These are phyloP conservation scores for Antheraea assamensis DNA, from an alignment of 2,888 invertebrate species.

Conservation along the genomic window DNA sequence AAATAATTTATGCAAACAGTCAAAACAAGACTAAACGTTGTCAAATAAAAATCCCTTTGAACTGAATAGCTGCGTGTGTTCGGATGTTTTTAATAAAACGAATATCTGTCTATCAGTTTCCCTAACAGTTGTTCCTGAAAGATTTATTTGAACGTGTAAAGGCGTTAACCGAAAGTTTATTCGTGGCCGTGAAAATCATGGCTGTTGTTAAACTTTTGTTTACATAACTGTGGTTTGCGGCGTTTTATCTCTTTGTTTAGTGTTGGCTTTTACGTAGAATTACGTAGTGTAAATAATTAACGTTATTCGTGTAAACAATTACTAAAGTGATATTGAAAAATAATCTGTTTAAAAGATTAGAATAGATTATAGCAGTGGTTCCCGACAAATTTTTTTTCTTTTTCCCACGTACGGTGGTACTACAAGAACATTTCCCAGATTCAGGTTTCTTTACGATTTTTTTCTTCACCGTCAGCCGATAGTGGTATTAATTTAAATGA, in stretches of 20 bases:
- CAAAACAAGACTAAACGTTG: neutral
- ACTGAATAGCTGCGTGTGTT: neutral
- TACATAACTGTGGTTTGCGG: constrained; percentile 22
- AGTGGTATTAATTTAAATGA: too few species aligned
- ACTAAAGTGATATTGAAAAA: too few species aligned
- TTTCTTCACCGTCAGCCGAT: too few species aligned
- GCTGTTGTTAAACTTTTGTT: constrained; percentile 37
- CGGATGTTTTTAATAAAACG: neutral
- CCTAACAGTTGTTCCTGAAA: neutral
- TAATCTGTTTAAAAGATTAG: too few species aligned
- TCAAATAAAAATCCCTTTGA: constrained; percentile 5
- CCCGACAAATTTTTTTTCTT: too few species aligned
- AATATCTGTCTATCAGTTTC: constrained; percentile 2
- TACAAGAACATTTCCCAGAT: too few species aligned
- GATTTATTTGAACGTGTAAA: constrained; percentile 18
- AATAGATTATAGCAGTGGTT: too few species aligned
- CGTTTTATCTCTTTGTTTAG: neutral
- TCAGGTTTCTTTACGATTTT: too few species aligned
- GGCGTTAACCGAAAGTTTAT: neutral
- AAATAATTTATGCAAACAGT: neutral
- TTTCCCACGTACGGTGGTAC: too few species aligned
- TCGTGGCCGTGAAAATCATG: constrained; percentile 29
- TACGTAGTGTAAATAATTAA: too few species aligned
- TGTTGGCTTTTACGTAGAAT: neutral
- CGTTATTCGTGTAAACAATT: neutral